These are phyloP conservation scores for Aporrectodea caliginosa DNA, from an alignment of 1,140 invertebrate genomes.

Conservation along the genomic window DNA sequence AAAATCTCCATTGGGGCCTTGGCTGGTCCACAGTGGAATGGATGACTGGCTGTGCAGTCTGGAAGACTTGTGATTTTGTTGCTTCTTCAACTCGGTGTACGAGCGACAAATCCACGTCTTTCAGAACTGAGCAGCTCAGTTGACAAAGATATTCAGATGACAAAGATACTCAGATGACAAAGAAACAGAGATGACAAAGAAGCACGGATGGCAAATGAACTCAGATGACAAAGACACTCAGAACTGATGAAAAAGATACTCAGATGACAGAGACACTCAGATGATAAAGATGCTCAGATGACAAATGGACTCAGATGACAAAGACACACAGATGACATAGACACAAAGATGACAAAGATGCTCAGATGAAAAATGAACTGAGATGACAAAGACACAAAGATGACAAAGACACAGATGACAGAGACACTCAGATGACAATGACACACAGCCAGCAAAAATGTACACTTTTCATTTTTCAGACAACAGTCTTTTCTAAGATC, in stretches of 20 bases:
- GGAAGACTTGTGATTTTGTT: background rate
- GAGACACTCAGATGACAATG: too few species aligned
- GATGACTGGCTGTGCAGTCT: background rate
- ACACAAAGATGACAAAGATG: too few species aligned
- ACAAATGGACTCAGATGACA: background rate
- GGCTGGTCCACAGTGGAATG: background rate
- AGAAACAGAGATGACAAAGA: background rate
- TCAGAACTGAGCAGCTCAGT: background rate
- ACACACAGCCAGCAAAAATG: too few species aligned
- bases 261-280: background rate
- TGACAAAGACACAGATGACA: too few species aligned
- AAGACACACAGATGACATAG: too few species aligned
- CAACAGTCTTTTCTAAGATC: too few species aligned
- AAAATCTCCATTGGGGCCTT: background rate
- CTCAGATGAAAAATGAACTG: too few species aligned
- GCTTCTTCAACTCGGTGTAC: background rate
- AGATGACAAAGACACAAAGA: too few species aligned
- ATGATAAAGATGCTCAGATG: background rate
- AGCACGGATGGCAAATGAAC: background rate
- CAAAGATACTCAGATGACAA: background rate
- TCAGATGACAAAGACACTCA: background rate
- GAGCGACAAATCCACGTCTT: background rate
- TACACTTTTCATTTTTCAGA: too few species aligned
- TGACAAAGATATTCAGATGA: background rate
- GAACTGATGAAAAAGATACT: background rate